Percentiles rank a stretch among this genome's conserved stretches.
These are phyloP conservation scores for Nipponia nippon DNA, from an alignment of 2,113 vertebrate species.

Conservation along the genomic window DNA sequence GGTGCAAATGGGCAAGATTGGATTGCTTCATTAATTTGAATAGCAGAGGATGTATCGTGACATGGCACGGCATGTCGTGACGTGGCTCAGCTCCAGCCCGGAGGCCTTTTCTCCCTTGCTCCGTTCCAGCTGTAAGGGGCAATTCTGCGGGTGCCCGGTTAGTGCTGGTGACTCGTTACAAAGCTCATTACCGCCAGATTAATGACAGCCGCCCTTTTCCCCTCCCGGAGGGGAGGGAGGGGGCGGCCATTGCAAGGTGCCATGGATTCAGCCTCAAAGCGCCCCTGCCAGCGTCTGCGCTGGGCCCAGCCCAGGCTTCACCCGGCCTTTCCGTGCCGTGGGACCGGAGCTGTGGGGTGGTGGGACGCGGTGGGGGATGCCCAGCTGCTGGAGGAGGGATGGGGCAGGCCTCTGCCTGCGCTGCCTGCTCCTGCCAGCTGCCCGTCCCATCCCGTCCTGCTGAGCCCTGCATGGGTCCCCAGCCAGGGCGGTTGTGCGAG, in stretches of 20 bases:
- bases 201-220: neutral
- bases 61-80: fast-evolving
- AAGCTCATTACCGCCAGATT: neutral
- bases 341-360: neutral
- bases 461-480: neutral
- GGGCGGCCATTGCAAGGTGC: neutral
- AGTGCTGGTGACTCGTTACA: neutral
- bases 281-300: fast-evolving
- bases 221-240: neutral
- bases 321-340: neutral
- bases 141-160: neutral
- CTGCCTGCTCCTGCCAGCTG: neutral
- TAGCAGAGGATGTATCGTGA: neutral
- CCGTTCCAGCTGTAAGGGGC: neutral
- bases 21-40: neutral
- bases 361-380: neutral
- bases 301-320: neutral
- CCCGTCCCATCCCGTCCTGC: neutral
- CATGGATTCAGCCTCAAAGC: neutral
- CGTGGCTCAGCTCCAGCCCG: neutral
- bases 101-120: neutral
- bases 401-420: neutral
- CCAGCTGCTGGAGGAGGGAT: neutral
- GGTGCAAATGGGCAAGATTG: neutral
- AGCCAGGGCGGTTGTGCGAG: neutral